Evolutionary conservation across 2,113 vertebrate genomes (phyloP).

Genomic region (Ceuthmochares aereus): DNA sequence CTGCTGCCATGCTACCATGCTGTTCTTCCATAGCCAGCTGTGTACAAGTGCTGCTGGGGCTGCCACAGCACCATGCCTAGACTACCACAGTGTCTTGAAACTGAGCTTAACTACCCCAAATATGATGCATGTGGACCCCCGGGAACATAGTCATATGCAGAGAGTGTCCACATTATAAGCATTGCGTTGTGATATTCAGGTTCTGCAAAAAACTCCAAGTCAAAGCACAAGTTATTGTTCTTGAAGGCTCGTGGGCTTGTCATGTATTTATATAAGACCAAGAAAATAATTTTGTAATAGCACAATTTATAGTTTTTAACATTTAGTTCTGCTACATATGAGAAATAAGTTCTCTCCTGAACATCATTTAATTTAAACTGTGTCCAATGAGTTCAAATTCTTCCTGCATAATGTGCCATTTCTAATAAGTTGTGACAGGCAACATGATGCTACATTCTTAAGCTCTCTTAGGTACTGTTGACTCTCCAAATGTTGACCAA

Average conservation of each 20-base stretch:
- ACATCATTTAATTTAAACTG: neutral
- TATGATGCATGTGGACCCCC: neutral
- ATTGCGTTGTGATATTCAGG: neutral
- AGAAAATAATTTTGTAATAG: neutral
- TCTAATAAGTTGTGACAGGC: neutral
- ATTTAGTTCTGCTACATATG: neutral
- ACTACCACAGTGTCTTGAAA: neutral
- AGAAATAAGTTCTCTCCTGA: neutral
- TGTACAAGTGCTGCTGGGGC: neutral
- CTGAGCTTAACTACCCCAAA: neutral
- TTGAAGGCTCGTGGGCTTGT: neutral
- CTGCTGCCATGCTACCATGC: accelerated
- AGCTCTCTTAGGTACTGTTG: neutral
- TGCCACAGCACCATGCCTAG: accelerated
- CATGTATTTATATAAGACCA: neutral
- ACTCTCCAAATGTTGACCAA: neutral
- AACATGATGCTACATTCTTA: neutral
- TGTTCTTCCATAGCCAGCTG: neutral
- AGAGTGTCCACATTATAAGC: neutral
- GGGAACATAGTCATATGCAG: neutral
- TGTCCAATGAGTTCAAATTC: neutral
- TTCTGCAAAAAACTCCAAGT: neutral
- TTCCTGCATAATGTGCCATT: neutral
- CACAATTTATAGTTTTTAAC: neutral
- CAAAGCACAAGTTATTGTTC: neutral